Evolutionary conservation across 2,797 vertebrate genomes (phyloP).

Genomic region (Esox lucius): DNA sequence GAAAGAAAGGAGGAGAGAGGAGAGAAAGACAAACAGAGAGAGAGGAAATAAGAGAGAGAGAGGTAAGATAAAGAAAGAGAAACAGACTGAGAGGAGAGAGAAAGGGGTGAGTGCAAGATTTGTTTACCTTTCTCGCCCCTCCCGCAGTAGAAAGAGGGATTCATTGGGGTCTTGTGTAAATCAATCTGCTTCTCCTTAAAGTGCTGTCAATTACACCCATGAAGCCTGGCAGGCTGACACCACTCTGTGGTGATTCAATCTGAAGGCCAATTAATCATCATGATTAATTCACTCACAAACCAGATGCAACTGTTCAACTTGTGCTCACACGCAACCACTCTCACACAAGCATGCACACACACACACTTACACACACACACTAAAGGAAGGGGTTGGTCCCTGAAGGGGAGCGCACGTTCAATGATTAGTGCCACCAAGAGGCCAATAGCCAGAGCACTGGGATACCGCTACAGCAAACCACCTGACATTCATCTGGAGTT

Average conservation of each 20-base stretch:
- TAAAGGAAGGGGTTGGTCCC: not conserved
- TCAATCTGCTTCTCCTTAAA: slow-evolving; percentile 83
- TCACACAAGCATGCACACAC: not conserved
- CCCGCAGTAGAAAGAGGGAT: slow-evolving; percentile 69
- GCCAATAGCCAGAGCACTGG: slow-evolving; percentile 35
- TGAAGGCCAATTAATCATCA: slow-evolving; percentile 86
- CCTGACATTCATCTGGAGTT: not conserved
- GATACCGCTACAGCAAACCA: slow-evolving; percentile 34
- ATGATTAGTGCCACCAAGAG: slow-evolving; percentile 9
- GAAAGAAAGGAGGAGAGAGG: slow-evolving; percentile 3
- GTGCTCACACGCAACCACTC: slow-evolving; percentile 23
- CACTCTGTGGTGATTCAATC: slow-evolving; percentile 83
- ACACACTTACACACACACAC: not conserved
- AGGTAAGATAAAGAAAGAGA: slow-evolving; percentile 47
- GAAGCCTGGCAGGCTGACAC: slow-evolving; percentile 80
- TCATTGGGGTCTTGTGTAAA: slow-evolving; percentile 80
- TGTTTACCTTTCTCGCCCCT: slow-evolving; percentile 75
- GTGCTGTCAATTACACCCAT: slow-evolving; percentile 79
- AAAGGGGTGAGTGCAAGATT: slow-evolving; percentile 60
- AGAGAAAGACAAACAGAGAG: too few species aligned
- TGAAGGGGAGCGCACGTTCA: not conserved
- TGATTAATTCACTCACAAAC: slow-evolving; percentile 85
- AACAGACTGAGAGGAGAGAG: slow-evolving; percentile 36
- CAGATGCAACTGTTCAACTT: slow-evolving; percentile 76
- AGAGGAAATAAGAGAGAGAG: slow-evolving; percentile 32